Evolutionary conservation across 1,140 invertebrate genomes (phyloP), one percentile per base, ranked within the genome.

Genomic region (Diabrotica undecimpunctata): DNA sequence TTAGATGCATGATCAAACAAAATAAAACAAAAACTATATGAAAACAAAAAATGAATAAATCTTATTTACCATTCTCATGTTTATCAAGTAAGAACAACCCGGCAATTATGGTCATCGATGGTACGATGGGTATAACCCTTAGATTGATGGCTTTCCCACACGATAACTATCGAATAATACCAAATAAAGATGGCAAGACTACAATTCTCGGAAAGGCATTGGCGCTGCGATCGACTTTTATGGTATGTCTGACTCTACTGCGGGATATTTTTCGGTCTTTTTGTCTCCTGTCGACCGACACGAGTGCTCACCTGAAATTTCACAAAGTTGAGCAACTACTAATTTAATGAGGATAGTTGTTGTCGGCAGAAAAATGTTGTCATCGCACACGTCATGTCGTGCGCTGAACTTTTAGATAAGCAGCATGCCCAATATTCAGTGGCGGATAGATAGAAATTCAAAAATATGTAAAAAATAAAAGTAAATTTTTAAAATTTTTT

Each of bases 161-260:
- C 66, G 72, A 73, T 73, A 71, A 67, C 70, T 70, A 73, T 73
- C 72, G 58, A 69, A 73, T 66, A 73, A 72, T 67, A 66, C 72
- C 72, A 73, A 73, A 73, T 73, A 73, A 66, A 69, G 60, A 62
- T 62, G 6, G 60, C 35, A 57, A 63, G 54, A 37, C 59, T 14
- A 56, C 58, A 12, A 38, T 63, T 56, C 41, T 62, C 39, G 54
- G 57, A 66, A 53, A 46, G 65, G 61, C 54, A 51, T 38, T 64
- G 66, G 37, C 50, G 61, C 60, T 62, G 38, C 52, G 25, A 52
- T 37, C 25, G 37, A 10, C 62, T 67, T 67, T 64, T 67, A 67
- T 64, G 66, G 66, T 64, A 64, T 56, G 60, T 62, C 60, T 62
- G 60, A 12, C 25, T 46, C 41, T 46, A 10, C 41, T 10, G n/a